Percentiles rank a stretch among this genome's conserved stretches.
Evolutionary conservation across 2,888 invertebrate genomes (phyloP).

Genomic region (Pharmacophagus antenor): DNA sequence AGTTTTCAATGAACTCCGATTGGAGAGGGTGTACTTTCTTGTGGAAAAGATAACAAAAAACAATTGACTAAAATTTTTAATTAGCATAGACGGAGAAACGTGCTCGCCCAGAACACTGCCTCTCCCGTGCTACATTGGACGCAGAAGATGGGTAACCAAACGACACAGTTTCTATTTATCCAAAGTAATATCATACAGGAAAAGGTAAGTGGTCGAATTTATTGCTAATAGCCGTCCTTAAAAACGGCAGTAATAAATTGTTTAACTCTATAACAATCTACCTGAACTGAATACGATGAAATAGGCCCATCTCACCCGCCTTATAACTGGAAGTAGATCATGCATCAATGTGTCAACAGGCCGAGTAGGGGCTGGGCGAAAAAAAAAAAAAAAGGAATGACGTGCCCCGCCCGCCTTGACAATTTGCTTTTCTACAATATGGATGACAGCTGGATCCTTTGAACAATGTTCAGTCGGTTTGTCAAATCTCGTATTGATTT

Average conservation of each 20-base stretch:
- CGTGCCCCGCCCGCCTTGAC: slow-evolving; percentile 51
- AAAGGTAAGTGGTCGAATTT: background rate
- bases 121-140: too few species aligned
- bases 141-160: too few species aligned
- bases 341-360: slow-evolving; percentile 63
- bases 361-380: slow-evolving; percentile 51
- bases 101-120: too few species aligned
- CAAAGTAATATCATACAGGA: too few species aligned
- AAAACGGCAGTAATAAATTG: background rate
- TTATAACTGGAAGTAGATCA: slow-evolving; percentile 51
- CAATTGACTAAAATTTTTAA: too few species aligned
- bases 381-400: slow-evolving; percentile 50
- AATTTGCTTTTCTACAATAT: slow-evolving; percentile 60
- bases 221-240: background rate
- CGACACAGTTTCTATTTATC: too few species aligned
- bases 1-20: too few species aligned
- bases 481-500: slow-evolving; percentile 42
- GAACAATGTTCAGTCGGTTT: slow-evolving; percentile 43
- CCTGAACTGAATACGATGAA: slow-evolving; percentile 40
- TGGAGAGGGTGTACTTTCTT: too few species aligned
- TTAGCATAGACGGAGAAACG: too few species aligned
- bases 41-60: too few species aligned
- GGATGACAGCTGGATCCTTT: slow-evolving; percentile 52
- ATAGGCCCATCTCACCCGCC: slow-evolving; percentile 39
- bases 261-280: slow-evolving; percentile 31